phyloP scores from a whole-genome alignment of 2,797 vertebrate genomes.

The Muraenolepis orangiensis region DNA sequence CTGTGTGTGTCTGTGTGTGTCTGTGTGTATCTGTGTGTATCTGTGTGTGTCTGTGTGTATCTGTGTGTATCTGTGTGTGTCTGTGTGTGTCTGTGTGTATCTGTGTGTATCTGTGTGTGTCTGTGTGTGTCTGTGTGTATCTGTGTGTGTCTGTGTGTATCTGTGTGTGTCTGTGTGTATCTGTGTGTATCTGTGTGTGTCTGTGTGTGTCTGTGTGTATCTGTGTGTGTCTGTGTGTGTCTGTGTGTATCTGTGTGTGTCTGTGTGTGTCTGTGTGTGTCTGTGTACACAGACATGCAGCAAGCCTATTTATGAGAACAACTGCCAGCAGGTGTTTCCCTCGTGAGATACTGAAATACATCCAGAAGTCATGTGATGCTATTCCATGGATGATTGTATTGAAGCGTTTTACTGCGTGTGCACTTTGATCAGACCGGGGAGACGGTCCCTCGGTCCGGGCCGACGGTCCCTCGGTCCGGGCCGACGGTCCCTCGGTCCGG shows the following conservation, averaged over 20 bases:
- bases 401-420: not conserved
- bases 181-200: not conserved
- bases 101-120: not conserved
- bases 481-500: no score
- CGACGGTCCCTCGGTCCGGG: no score
- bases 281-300: not conserved
- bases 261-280: slow-evolving; percentile 4
- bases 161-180: not conserved
- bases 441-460: no score
- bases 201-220: slow-evolving; percentile 71
- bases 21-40: not conserved
- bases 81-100: not conserved
- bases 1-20: not conserved
- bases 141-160: not conserved
- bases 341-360: not conserved
- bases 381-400: not conserved
- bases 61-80: no score
- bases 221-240: not conserved
- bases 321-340: not conserved
- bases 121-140: slow-evolving; percentile 69
- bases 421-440: not conserved
- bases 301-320: no score
- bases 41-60: not conserved
- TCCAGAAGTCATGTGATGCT: not conserved
- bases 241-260: not conserved